Conservation (phyloP, 1,140 invertebrate genomes). For the Oedothorax gibbosus region DNA sequence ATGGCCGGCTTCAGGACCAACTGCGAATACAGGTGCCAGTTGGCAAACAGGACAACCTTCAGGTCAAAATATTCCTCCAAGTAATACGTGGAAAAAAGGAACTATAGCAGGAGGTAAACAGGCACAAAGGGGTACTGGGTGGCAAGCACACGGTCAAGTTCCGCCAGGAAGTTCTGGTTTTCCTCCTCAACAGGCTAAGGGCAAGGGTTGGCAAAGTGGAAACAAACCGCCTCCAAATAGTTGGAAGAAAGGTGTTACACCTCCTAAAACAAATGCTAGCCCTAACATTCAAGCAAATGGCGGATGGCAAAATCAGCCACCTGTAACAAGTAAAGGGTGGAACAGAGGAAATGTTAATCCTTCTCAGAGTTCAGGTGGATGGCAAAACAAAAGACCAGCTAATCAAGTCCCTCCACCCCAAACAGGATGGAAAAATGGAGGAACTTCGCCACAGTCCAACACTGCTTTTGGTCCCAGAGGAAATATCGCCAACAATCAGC, state of each 20-base stretch:
- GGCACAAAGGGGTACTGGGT: background rate
- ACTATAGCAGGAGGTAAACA: background rate
- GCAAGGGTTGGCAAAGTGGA: background rate
- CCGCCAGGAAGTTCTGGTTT: slow-evolving; percentile 6
- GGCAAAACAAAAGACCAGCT: slow-evolving; percentile 18
- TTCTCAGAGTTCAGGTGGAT: slow-evolving; percentile 6
- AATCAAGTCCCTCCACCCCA: background rate
- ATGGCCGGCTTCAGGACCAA: slow-evolving; percentile 2
- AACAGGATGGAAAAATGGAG: slow-evolving; percentile 37
- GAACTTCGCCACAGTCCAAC: background rate
- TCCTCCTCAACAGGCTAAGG: background rate
- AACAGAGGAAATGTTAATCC: background rate
- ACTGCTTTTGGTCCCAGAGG: slow-evolving; percentile 3
- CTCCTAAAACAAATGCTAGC: background rate
- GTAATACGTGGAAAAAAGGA: background rate
- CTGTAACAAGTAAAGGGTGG: background rate
- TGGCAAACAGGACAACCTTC: background rate
- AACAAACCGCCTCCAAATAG: no score
- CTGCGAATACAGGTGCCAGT: background rate
- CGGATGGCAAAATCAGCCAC: slow-evolving; percentile 18
- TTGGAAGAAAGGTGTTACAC: background rate
- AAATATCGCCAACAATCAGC: background rate
- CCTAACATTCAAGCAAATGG: background rate
- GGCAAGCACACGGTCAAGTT: slow-evolving; percentile 5
- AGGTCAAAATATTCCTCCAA: background rate